Conservation (phyloP, 1,140 invertebrate species). For the Trypoxylus dichotomus region DNA sequence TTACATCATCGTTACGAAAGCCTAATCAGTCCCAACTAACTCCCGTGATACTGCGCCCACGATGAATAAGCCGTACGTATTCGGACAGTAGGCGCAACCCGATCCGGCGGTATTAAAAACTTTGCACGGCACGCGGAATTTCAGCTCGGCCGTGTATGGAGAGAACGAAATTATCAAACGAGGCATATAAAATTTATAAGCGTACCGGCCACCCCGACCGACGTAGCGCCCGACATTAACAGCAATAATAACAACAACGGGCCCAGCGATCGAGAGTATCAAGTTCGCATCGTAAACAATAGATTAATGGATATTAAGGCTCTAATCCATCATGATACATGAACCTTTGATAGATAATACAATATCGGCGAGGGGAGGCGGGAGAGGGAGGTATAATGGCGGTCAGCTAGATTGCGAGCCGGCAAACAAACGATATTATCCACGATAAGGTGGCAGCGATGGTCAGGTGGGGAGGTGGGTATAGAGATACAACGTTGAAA, state of each 20-base stretch:
- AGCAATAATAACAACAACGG: neutral
- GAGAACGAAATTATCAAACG: neutral
- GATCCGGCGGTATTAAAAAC: no score
- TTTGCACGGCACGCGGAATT: no score
- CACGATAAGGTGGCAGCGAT: no score
- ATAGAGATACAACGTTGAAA: no score
- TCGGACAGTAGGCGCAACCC: no score
- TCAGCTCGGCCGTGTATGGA: neutral
- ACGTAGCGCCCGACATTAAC: neutral
- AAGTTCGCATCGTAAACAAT: conserved; percentile 25
- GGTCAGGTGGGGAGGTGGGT: no score
- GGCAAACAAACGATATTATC: no score
- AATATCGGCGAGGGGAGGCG: conserved; percentile 29
- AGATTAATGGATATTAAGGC: conserved; percentile 29
- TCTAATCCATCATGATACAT: conserved; percentile 39
- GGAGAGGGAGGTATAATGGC: neutral
- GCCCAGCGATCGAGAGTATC: neutral
- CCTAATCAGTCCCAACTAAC: no score
- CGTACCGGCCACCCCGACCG: neutral
- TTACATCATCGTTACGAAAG: no score
- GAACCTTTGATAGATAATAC: conserved; percentile 41
- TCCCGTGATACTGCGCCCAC: no score
- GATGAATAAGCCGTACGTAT: no score
- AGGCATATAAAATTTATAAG: neutral
- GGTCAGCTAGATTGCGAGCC: no score